A percentile compares a stretch with the other conserved stretches of the same genome.
Conservation (phyloP, 2,113 vertebrate species). For the Lipotes vexillifer region DNA sequence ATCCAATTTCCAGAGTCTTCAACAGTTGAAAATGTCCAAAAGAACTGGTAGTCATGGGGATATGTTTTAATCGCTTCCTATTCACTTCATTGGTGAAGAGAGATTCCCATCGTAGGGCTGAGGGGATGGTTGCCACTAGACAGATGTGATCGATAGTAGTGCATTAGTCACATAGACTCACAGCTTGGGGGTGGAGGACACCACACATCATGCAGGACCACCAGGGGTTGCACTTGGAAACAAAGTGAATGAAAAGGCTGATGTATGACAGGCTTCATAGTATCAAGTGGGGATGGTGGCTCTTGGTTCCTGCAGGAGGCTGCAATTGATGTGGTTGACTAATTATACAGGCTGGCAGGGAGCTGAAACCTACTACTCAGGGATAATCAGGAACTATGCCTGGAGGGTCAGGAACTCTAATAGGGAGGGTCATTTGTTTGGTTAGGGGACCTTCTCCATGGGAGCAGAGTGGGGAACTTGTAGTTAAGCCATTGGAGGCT, state of each 20-base stretch:
- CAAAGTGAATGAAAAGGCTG: neutral
- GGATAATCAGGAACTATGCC: neutral
- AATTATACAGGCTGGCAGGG: neutral
- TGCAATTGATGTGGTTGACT: neutral
- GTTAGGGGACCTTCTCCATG: neutral
- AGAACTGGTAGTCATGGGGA: neutral
- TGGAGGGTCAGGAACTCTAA: neutral
- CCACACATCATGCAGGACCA: rapidly evolving
- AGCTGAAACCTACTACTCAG: neutral
- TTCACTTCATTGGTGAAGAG: neutral
- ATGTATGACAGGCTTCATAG: neutral
- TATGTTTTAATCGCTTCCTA: neutral
- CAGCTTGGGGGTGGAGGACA: neutral
- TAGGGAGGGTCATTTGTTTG: neutral
- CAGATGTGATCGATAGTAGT: no score
- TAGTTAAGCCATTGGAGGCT: neutral
- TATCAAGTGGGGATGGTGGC: no score
- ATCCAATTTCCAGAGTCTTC: neutral
- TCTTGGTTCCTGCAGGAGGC: neutral
- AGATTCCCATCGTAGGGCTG: neutral
- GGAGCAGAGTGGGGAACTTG: neutral
- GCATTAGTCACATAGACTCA: neutral
- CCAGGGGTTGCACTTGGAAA: rapidly evolving
- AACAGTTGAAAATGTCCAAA: neutral
- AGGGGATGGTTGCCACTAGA: neutral